These are phyloP conservation scores for Pithys albifrons DNA, from an alignment of 2,113 vertebrate genomes.

Conservation along the genomic window DNA sequence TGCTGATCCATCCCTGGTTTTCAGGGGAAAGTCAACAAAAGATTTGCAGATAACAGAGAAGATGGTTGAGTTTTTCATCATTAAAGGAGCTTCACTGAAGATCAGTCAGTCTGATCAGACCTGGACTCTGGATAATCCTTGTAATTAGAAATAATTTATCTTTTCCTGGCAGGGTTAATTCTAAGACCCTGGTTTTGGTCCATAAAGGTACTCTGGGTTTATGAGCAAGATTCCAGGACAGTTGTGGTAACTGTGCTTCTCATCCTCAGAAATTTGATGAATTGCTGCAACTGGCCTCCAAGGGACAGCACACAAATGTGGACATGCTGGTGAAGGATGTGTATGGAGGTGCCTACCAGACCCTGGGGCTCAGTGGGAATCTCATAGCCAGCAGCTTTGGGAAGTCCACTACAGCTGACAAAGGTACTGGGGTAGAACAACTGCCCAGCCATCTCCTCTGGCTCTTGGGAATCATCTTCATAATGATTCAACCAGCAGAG, in stretches of 20 bases:
- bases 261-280: constrained; percentile 91
- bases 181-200: neutral
- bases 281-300: constrained; percentile 91
- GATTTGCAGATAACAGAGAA: neutral
- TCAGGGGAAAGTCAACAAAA: neutral
- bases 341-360: constrained; percentile 93
- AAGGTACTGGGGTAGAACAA: constrained; percentile 74
- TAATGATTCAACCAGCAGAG: neutral
- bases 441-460: neutral
- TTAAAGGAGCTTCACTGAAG: neutral
- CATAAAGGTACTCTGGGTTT: neutral
- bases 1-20: neutral
- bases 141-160: neutral
- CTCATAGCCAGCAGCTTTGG: constrained; percentile 98
- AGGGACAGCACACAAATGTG: constrained; percentile 91
- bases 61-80: neutral
- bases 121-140: neutral
- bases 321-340: constrained; percentile 98
- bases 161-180: neutral
- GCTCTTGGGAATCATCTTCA: neutral
- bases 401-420: constrained; percentile 91
- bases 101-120: neutral
- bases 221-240: neutral
- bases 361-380: constrained; percentile 90
- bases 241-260: neutral